Base-by-base conservation (phyloP, 2,113 vertebrate genomes). In the Gorsachius goisagi region DNA sequence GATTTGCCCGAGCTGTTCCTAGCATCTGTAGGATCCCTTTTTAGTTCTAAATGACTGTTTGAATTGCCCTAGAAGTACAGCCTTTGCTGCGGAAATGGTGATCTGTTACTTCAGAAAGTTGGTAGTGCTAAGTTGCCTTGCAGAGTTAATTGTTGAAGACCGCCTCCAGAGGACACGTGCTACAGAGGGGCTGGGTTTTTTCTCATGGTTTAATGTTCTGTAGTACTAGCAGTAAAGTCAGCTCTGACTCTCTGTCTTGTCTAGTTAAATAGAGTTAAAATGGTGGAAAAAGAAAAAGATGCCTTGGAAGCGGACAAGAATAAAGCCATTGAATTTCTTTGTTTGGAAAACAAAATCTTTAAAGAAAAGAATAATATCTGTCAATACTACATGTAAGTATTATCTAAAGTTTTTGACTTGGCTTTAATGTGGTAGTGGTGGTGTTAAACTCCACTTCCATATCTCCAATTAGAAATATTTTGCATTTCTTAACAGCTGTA, bases 201-300 rank as follows among this genome's bases (percentile, higher is more conserved):
- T 52, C 12, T 69, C 9, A 0, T 23, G n/a, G 4, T 50, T 85
- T n/a, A 11, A 60, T 88, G 15, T 55, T 39, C 37, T 62, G 6
- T 28, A 8, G 30, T 53, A 5, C 45, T 41, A 45, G 69, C 11
- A 44, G 32, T 39, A 77, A 55, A 73, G 30, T 84, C 84, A 88
- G 59, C 86, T 71, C 75, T 89, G 58, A 64, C 64, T 58, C 45
- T 91, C 10, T 92, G 24, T 84, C 74, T 81, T 89, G 80, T 97
- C 32, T 95, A 99, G 99, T 98, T 99, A 91, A 99, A 99, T 94
- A 98, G 99, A 96, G 99, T 99, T 77, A 99, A 99, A 95, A 96
- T 99, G 49, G 99, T 99, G 66, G 99, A 99, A 97, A 99, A 99
- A 95, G 99, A 99, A 98, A 99, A 99, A 89, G 99, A 99, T 92